phyloP scores from a whole-genome alignment of 1,140 invertebrate species.

The Zaprionus ornatus region DNA sequence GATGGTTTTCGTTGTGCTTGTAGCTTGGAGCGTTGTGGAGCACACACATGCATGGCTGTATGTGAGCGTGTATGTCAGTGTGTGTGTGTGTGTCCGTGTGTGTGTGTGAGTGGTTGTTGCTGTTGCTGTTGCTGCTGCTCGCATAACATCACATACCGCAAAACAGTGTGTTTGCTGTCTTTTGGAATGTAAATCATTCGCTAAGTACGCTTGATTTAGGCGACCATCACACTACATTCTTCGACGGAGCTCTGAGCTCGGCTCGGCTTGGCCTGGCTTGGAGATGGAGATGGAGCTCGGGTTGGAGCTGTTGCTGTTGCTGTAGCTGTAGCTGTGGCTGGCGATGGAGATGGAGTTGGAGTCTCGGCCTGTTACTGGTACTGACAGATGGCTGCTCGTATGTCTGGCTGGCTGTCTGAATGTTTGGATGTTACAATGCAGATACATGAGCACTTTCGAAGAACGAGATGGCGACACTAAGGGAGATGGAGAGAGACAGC shows the following conservation, averaged over 20 bases:
- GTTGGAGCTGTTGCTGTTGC: too few relatives aligned
- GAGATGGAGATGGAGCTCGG: background rate
- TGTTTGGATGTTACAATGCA: slow-evolving; percentile 72
- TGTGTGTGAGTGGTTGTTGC: slow-evolving; percentile 23
- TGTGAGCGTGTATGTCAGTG: too few relatives aligned
- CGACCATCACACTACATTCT: slow-evolving; percentile 82
- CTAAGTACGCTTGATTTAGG: slow-evolving; percentile 84
- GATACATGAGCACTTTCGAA: slow-evolving; percentile 76
- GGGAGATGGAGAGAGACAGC: background rate
- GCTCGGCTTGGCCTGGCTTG: background rate
- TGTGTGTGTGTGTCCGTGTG: slow-evolving; percentile 26
- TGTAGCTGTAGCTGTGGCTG: too few relatives aligned
- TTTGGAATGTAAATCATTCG: slow-evolving; percentile 84
- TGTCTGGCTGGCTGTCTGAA: slow-evolving; percentile 46
- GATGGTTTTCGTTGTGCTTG: slow-evolving; percentile 19
- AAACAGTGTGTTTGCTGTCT: slow-evolving; percentile 84
- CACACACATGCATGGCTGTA: slow-evolving; percentile 36
- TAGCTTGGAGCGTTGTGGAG: slow-evolving; percentile 57
- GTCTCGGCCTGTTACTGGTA: slow-evolving; percentile 37
- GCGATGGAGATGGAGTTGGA: slow-evolving; percentile 10
- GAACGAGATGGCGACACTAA: background rate
- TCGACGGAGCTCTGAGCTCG: slow-evolving; percentile 40
- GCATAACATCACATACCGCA: slow-evolving; percentile 83
- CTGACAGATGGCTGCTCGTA: slow-evolving; percentile 66
- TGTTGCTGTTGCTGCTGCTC: slow-evolving; percentile 60